These are phyloP conservation scores for Clanis bilineata DNA, from an alignment of 2,888 invertebrate species.

Conservation along the genomic window DNA sequence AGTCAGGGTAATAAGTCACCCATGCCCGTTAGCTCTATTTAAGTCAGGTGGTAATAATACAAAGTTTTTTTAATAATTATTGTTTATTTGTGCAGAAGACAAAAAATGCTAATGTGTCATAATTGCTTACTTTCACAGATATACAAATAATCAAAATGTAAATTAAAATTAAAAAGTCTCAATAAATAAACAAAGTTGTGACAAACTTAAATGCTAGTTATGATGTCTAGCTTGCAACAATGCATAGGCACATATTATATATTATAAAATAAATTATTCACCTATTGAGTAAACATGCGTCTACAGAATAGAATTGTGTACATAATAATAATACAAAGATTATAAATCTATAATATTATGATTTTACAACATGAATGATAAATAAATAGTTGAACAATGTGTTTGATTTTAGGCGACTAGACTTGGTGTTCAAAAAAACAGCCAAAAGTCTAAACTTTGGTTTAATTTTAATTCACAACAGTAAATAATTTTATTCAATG, in stretches of 20 bases:
- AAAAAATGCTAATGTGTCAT: constrained; percentile 19
- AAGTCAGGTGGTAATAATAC: background rate
- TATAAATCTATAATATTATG: constrained; percentile 33
- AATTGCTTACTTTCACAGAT: background rate
- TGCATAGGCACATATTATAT: background rate
- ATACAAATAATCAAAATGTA: background rate
- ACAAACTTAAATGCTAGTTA: background rate
- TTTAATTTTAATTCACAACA: constrained; percentile 60
- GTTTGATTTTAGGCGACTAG: constrained; percentile 68
- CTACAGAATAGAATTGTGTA: constrained; percentile 7
- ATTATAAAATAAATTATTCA: background rate
- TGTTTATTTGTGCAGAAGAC: constrained; percentile 32
- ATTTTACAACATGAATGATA: constrained; percentile 49
- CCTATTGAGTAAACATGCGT: background rate
- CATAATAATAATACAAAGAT: background rate
- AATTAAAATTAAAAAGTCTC: background rate
- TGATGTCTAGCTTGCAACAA: background rate
- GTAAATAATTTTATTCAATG: constrained; percentile 41
- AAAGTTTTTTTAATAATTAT: constrained; percentile 2
- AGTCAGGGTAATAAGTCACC: too few relatives aligned
- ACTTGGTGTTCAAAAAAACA: constrained; percentile 63
- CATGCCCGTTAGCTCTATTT: too few relatives aligned
- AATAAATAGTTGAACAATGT: constrained; percentile 58
- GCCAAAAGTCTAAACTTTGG: constrained; percentile 72
- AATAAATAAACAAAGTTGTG: constrained; percentile 5